Conservation (phyloP, 92 coral and sea anemone species). For the Parazoanthus atlanticus region DNA sequence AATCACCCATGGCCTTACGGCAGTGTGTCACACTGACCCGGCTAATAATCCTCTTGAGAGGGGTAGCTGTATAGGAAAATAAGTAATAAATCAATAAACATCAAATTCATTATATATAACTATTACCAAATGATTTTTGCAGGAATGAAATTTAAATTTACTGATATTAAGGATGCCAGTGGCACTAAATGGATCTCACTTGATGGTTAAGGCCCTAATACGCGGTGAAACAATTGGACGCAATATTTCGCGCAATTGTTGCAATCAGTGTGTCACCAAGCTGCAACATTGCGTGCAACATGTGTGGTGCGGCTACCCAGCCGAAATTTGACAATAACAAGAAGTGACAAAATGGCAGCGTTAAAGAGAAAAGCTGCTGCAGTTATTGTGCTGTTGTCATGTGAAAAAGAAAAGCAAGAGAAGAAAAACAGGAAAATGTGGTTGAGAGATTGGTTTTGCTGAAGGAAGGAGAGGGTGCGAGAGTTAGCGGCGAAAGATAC, state of each 20-base stretch:
- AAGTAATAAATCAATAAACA: too few species aligned
- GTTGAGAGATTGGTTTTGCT: not conserved
- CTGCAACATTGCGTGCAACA: conserved; percentile 13
- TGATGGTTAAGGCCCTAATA: not conserved
- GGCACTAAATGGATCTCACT: too few species aligned
- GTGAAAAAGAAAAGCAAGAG: not conserved
- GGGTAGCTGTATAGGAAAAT: too few species aligned
- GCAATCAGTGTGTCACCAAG: not conserved
- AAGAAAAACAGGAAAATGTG: not conserved
- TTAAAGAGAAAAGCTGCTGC: not conserved
- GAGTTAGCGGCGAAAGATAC: not conserved
- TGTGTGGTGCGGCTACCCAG: not conserved
- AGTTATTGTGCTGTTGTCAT: not conserved
- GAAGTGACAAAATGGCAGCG: conserved; percentile 3
- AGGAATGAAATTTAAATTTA: too few species aligned
- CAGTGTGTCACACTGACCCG: too few species aligned
- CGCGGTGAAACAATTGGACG: not conserved
- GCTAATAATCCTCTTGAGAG: too few species aligned
- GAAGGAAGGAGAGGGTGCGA: conserved; percentile 15
- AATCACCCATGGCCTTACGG: too few species aligned
- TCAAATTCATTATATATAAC: too few species aligned
- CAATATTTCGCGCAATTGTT: not conserved
- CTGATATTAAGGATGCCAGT: too few species aligned
- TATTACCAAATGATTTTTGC: too few species aligned
- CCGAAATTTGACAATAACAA: not conserved